Percentiles rank a stretch among this genome's conserved stretches.
These are phyloP conservation scores for Fundulus diaphanus DNA, from an alignment of 2,797 vertebrate genomes.

Conservation along the genomic window DNA sequence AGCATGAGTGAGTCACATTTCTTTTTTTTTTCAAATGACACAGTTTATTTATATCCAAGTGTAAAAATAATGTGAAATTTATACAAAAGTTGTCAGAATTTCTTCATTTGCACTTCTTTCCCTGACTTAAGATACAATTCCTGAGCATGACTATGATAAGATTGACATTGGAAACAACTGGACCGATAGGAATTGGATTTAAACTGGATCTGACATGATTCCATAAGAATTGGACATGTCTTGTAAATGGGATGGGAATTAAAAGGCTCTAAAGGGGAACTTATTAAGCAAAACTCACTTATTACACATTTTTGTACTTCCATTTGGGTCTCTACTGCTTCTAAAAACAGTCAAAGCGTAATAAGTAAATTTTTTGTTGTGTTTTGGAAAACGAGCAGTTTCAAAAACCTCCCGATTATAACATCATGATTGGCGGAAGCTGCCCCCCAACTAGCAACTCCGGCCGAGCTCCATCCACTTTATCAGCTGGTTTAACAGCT, in stretches of 20 bases:
- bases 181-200: not conserved
- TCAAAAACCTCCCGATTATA: too few species aligned
- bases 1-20: constrained; percentile 1
- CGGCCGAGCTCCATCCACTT: too few species aligned
- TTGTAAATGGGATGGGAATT: not conserved
- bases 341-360: too few species aligned
- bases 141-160: not conserved
- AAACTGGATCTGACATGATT: not conserved
- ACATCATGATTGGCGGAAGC: too few species aligned
- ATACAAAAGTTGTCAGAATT: not conserved
- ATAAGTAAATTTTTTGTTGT: too few species aligned
- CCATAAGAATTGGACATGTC: not conserved
- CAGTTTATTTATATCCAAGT: not conserved
- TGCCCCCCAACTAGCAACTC: too few species aligned
- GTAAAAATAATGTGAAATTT: not conserved
- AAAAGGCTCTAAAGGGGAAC: too few species aligned
- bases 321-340: too few species aligned
- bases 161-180: not conserved
- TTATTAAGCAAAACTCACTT: too few species aligned
- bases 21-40: not conserved
- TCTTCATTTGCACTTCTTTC: not conserved
- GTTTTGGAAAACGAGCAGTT: too few species aligned
- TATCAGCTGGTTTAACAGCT: too few species aligned
- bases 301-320: too few species aligned
- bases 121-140: not conserved